Percentiles rank a stretch among this genome's conserved stretches.
Evolutionary conservation across 2,888 invertebrate genomes (phyloP).

Genomic region (Lapara coniferarum): DNA sequence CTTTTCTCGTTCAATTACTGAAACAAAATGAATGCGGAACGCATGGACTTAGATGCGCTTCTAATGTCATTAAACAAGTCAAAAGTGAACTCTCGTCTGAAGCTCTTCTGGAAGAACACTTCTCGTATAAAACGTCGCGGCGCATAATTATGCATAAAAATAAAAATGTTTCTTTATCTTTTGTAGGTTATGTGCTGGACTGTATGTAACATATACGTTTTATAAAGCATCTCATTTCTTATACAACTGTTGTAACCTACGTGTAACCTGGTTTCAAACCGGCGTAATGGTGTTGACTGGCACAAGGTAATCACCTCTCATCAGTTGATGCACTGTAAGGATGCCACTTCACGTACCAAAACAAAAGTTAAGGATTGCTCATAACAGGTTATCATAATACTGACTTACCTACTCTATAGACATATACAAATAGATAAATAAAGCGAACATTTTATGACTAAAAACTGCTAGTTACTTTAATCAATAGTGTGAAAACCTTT

Average conservation of each 20-base stretch:
- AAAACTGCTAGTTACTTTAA: not conserved
- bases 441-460: no score
- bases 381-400: no score
- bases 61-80: slow-evolving; percentile 21
- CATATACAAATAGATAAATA: no score
- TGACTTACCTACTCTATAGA: no score
- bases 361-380: no score
- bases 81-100: not conserved
- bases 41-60: slow-evolving; percentile 3
- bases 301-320: no score
- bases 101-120: not conserved
- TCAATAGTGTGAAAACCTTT: not conserved
- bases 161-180: slow-evolving; percentile 5
- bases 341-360: no score
- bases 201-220: not conserved
- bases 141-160: slow-evolving; percentile 1
- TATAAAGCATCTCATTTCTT: no score
- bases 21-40: slow-evolving; percentile 15
- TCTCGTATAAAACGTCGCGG: not conserved
- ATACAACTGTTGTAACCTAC: no score
- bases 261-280: no score
- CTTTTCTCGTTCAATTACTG: slow-evolving; percentile 11
- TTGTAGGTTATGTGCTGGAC: not conserved
- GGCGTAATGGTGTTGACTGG: no score
- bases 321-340: no score